Conservation (phyloP, 2,113 vertebrate species). For the cattle (Bos taurus) region DNA sequence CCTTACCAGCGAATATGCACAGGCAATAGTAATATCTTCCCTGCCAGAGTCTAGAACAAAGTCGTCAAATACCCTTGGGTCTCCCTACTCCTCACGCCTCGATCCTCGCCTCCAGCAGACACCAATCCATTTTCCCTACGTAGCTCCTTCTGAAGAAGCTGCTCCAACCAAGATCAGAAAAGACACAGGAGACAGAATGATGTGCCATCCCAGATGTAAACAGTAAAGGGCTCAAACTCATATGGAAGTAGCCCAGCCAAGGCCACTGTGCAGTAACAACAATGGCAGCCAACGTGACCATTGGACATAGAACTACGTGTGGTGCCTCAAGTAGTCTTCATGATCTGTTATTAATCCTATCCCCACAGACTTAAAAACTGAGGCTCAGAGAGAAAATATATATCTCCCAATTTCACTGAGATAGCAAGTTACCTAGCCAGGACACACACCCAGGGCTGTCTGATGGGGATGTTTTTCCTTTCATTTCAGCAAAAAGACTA, state of each 20-base stretch:
- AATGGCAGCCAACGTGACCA: fast-evolving
- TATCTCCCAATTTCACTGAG: not conserved
- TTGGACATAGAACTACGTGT: fast-evolving
- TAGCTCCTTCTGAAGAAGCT: not conserved
- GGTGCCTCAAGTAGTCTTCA: fast-evolving
- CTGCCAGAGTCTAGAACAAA: no score
- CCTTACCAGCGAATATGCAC: fast-evolving
- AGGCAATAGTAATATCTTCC: no score
- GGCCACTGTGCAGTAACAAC: fast-evolving
- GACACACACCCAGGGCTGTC: not conserved
- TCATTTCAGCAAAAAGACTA: constrained; percentile 5
- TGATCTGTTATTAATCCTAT: fast-evolving
- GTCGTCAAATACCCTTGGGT: fast-evolving
- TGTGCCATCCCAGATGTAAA: fast-evolving
- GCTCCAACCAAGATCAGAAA: not conserved
- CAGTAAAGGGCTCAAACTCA: not conserved
- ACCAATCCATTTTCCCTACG: fast-evolving
- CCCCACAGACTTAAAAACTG: not conserved
- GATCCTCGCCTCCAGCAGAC: not conserved
- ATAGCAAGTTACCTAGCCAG: not conserved
- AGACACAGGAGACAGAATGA: not conserved
- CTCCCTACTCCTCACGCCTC: fast-evolving
- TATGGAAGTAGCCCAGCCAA: fast-evolving
- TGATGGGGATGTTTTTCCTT: not conserved
- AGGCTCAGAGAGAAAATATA: not conserved